A percentile compares a stretch with the other conserved stretches of the same genome.
These are phyloP conservation scores for Acrocyrtus sp. DNA, from an alignment of 2,888 invertebrate species.

Conservation along the genomic window DNA sequence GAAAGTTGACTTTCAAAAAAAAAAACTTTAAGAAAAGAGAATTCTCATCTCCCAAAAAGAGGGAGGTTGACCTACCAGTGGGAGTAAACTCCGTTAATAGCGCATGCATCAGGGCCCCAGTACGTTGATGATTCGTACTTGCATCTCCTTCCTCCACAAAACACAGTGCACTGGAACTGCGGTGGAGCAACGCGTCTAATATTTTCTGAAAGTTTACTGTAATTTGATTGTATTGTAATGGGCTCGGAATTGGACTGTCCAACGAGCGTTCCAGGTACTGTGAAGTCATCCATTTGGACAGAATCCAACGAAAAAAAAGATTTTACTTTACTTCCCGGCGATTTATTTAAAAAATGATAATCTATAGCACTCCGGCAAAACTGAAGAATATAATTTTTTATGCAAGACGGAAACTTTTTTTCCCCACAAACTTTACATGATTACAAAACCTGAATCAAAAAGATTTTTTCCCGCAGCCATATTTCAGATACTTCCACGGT, in stretches of 20 bases:
- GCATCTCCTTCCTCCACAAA: constrained; percentile 85
- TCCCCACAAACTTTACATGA: no score
- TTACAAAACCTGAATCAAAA: no score
- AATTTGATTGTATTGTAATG: constrained; percentile 63
- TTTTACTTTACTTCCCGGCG: background rate
- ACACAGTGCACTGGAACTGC: constrained; percentile 80
- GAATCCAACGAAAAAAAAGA: background rate
- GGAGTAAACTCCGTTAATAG: constrained; percentile 83
- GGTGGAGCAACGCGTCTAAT: constrained; percentile 75
- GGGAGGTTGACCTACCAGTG: constrained; percentile 88
- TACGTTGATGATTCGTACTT: constrained; percentile 79
- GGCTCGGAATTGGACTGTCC: constrained; percentile 59
- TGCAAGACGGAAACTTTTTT: no score
- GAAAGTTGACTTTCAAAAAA: no score
- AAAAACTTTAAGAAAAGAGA: no score
- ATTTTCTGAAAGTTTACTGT: constrained; percentile 68
- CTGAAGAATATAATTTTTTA: no score
- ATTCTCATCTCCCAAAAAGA: no score
- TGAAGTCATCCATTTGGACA: constrained; percentile 61
- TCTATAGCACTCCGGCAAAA: no score
- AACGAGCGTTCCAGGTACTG: constrained; percentile 48
- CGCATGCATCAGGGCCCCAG: constrained; percentile 73
- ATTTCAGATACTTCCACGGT: no score
- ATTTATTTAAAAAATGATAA: no score
- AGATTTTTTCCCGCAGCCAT: no score